Conservation (phyloP, 1,140 invertebrate genomes). For the Trichoplusia ni region DNA sequence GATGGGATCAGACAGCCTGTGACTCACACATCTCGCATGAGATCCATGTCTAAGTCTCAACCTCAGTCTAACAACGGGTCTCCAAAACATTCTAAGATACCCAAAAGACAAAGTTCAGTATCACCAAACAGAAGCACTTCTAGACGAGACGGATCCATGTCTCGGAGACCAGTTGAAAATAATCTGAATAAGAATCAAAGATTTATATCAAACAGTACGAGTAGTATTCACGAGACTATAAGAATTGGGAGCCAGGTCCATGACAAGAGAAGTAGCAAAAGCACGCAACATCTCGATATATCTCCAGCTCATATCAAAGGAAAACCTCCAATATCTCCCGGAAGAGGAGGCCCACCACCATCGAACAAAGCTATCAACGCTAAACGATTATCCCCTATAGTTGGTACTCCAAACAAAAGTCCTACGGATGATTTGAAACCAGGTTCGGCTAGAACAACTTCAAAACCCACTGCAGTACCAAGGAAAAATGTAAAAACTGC, state of each 20-base stretch:
- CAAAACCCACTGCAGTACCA: constrained; percentile 51
- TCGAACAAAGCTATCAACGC: constrained; percentile 72
- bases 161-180: constrained; percentile 56
- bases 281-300: constrained; percentile 67
- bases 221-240: constrained; percentile 77
- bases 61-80: constrained; percentile 76
- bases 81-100: constrained; percentile 78
- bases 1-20: constrained; percentile 56
- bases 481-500: constrained; percentile 61
- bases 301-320: constrained; percentile 66
- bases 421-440: constrained; percentile 63
- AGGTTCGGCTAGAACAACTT: constrained; percentile 52
- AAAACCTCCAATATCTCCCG: constrained; percentile 78
- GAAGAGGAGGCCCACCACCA: constrained; percentile 73
- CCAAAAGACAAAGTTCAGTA: constrained; percentile 74
- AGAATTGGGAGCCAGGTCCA: constrained; percentile 65
- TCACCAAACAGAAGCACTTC: constrained; percentile 63
- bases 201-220: constrained; percentile 78
- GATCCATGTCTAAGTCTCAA: constrained; percentile 68
- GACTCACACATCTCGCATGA: constrained; percentile 60
- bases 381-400: constrained; percentile 79
- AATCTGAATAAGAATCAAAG: constrained; percentile 66
- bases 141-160: constrained; percentile 41
- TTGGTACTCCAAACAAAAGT: constrained; percentile 78
- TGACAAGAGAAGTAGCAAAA: constrained; percentile 70